Conservation (phyloP, 2,113 vertebrate genomes). For the Phrynosoma blainvillii region DNA sequence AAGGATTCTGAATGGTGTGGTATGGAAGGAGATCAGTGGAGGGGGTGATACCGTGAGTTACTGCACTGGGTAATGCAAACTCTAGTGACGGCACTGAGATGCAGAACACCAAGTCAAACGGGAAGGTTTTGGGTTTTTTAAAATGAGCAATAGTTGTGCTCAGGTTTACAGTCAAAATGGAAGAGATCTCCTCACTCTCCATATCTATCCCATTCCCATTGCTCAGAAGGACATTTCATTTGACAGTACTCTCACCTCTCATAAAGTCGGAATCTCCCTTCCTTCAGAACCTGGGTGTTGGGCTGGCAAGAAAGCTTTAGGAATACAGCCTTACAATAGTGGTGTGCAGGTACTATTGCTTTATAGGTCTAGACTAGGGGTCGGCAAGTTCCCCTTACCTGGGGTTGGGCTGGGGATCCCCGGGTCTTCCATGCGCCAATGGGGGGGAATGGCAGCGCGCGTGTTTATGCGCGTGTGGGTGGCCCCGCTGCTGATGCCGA, state of each 20-base stretch:
- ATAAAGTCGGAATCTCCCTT: no score
- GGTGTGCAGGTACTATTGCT: slow-evolving; percentile 62
- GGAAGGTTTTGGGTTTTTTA: neutral
- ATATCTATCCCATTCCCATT: neutral
- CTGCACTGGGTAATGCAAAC: neutral
- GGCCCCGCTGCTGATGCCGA: no score
- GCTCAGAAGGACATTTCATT: neutral
- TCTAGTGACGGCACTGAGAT: neutral
- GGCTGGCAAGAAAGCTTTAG: slow-evolving; percentile 12
- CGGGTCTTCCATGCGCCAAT: no score
- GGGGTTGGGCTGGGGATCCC: no score
- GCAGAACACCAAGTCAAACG: neutral
- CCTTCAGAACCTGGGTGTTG: neutral
- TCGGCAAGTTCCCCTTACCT: no score
- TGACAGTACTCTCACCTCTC: neutral
- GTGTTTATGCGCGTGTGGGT: no score
- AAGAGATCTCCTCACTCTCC: neutral
- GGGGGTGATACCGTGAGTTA: no score
- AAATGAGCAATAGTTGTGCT: neutral
- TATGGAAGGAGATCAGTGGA: no score
- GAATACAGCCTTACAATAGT: slow-evolving; percentile 43
- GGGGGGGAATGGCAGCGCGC: no score
- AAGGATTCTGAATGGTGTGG: no score
- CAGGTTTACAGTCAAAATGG: neutral
- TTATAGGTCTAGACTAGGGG: slow-evolving; percentile 44